These are phyloP conservation scores for Tricholauxania praeusta DNA, from an alignment of 2,888 invertebrate species.

Conservation along the genomic window DNA sequence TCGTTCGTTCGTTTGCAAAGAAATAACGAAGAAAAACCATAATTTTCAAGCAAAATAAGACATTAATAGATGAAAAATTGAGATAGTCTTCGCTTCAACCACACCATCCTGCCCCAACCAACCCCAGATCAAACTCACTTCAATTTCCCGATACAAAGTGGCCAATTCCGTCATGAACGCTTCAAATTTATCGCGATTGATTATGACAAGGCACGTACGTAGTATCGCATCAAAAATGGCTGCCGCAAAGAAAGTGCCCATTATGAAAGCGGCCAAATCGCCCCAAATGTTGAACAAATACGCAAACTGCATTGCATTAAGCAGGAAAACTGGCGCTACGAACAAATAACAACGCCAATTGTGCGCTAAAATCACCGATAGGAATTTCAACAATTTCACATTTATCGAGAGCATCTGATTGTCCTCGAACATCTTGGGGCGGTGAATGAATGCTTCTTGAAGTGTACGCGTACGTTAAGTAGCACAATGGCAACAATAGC, in stretches of 20 bases:
- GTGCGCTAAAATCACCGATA: constrained; percentile 54
- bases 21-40: constrained; percentile 14
- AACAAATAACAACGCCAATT: constrained; percentile 58
- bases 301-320: constrained; percentile 59
- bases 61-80: constrained; percentile 32
- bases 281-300: constrained; percentile 57
- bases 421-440: constrained; percentile 50
- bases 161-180: constrained; percentile 53
- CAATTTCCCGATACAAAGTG: constrained; percentile 54
- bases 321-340: constrained; percentile 54
- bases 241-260: constrained; percentile 58
- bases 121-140: constrained; percentile 45
- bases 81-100: constrained; percentile 18
- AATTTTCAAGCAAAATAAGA: constrained; percentile 11
- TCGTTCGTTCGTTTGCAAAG: neutral
- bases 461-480: neutral
- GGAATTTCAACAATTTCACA: constrained; percentile 58
- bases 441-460: constrained; percentile 22
- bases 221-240: constrained; percentile 59
- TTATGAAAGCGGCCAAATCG: constrained; percentile 56
- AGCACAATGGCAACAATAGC: constrained; percentile 18
- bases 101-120: neutral
- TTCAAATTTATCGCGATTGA: constrained; percentile 56
- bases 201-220: constrained; percentile 58
- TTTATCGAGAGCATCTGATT: constrained; percentile 60